Percentiles rank a stretch among this genome's conserved stretches.
Evolutionary conservation across 2,113 vertebrate species (phyloP).

Genomic region (Mobula birostris): DNA sequence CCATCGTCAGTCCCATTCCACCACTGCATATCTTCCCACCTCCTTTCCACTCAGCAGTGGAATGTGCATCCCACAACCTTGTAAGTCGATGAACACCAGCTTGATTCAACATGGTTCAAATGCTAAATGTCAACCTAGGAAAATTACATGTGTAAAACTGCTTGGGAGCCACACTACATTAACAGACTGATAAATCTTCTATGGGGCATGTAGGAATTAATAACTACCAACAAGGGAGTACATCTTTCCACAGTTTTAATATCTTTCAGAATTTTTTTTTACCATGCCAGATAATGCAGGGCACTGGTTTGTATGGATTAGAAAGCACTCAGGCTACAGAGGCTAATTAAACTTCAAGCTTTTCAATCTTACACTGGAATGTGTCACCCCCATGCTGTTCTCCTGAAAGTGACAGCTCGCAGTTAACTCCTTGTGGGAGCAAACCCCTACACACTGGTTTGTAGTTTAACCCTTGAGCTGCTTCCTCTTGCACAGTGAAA

Average conservation of each 20-base stretch:
- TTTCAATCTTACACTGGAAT: background rate
- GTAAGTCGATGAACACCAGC: conserved; percentile 1
- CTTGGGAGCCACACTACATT: background rate
- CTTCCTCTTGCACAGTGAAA: background rate
- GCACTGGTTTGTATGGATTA: background rate
- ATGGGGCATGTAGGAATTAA: background rate
- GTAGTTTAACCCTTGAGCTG: background rate
- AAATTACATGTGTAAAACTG: background rate
- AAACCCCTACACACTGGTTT: background rate
- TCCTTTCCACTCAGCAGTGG: background rate
- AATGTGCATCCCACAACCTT: conserved; percentile 3
- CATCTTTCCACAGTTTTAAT: background rate
- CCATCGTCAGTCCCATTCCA: background rate
- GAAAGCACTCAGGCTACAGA: background rate
- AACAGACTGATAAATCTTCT: background rate
- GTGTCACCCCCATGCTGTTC: conserved; percentile 3
- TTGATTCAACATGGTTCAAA: conserved; percentile 7
- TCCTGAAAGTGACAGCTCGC: background rate
- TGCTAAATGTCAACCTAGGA: conserved; percentile 12
- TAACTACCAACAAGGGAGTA: background rate
- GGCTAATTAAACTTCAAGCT: background rate
- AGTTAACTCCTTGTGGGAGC: background rate
- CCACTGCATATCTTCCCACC: background rate
- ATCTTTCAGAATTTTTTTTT: background rate
- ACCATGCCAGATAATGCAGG: background rate